phyloP scores from a whole-genome alignment of 2,888 invertebrate genomes.

The Hanleya hanleyi region DNA sequence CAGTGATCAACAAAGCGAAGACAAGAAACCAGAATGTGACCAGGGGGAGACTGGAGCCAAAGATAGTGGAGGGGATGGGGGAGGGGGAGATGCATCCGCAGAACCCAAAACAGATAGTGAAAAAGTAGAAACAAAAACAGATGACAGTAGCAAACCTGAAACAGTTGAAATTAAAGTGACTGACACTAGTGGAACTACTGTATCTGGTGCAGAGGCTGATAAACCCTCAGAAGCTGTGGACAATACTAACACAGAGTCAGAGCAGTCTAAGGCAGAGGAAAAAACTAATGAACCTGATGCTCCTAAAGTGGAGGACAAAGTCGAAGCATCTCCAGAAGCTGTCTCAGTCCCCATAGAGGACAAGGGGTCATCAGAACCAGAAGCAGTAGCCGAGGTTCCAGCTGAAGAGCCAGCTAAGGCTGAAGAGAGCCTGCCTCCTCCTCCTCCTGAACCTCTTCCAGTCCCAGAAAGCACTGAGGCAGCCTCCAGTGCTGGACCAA shows the following conservation, averaged over 20 bases:
- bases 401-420: background rate
- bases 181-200: background rate
- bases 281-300: background rate
- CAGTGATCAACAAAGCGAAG: background rate
- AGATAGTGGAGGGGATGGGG: conserved; percentile 26
- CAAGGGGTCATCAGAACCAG: background rate
- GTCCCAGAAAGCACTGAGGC: background rate
- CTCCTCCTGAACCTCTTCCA: conserved; percentile 10
- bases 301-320: background rate
- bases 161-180: background rate
- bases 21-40: conserved; percentile 4
- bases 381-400: background rate
- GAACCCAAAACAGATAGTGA: background rate
- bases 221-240: background rate
- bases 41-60: conserved; percentile 11
- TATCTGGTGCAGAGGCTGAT: background rate
- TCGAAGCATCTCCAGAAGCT: background rate
- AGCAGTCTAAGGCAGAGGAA: background rate
- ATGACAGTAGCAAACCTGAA: background rate
- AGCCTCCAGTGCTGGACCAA: background rate
- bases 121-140: background rate
- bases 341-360: background rate
- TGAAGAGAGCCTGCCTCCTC: background rate
- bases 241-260: background rate
- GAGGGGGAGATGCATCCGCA: conserved; percentile 12